Base-by-base conservation (phyloP, 2,797 vertebrate species). In the Xenentodon cancila region DNA sequence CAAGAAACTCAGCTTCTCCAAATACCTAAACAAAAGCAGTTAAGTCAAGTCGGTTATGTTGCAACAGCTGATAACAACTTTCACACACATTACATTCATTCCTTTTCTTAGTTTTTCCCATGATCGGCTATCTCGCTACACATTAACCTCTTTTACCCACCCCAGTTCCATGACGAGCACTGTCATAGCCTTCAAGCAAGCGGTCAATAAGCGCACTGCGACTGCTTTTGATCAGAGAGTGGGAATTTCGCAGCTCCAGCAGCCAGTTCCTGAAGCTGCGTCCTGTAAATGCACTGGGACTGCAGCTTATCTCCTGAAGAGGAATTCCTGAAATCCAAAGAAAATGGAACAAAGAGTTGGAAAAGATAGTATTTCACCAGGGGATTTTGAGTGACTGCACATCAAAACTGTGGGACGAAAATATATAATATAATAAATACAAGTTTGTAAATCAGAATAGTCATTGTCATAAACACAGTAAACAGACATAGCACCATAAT, bases 151-250 rank as follows among this genome's bases (percentile, higher is more conserved):
- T 1, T 27, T 16, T 17, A 60, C 93, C 63, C 59, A 99, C 97
- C 94, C 95, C 96, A 0, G 97, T 98, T 59, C 97, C 97, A 0
- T 97, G 96, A 53, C 97, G 96, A 16, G 97, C 97, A 0, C 84
- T 93, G 73, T 97, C 95, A 0, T 99, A 99, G 8, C 97, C 97
- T n/a, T 98, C 96, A 55, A 98, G 90, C 65, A 99, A 71, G 8
- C 94, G 84, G 65, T 99, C 96, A 0, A 99, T 91, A 66, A 98
- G 91, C 0, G 90, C 80, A 47, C 96, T 95, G 67, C 94, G 95
- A 63, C 94, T 92, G 68, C 94, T 95, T 80, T 95, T 97, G 73
- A 95, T 95, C 49, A 96, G 92, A 0, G 94, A 89, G 82, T 94
- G 94, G 59, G 94, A 94, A 72, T 95, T 97, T 0, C 95, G 89